These are phyloP conservation scores for Leptocoma aspasia DNA, from an alignment of 2,113 vertebrate species.

Conservation along the genomic window DNA sequence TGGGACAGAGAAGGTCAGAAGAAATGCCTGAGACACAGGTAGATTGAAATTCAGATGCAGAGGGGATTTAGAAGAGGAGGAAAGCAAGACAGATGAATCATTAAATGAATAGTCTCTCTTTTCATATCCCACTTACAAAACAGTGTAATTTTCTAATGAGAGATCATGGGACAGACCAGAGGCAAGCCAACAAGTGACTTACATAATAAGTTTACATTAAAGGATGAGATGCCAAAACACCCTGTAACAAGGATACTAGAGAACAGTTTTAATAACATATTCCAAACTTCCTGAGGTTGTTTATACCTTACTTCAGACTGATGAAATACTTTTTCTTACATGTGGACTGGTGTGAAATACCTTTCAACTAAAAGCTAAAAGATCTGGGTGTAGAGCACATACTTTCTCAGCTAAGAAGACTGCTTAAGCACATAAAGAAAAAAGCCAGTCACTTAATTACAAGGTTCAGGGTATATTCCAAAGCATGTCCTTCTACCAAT, in stretches of 20 bases:
- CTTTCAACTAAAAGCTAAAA: neutral
- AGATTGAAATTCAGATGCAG: neutral
- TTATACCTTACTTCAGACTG: slow-evolving; percentile 60
- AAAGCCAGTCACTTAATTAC: neutral
- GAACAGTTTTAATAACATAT: slow-evolving; percentile 48
- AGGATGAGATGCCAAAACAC: slow-evolving; percentile 14
- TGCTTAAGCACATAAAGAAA: neutral
- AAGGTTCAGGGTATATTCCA: neutral
- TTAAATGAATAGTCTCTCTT: neutral
- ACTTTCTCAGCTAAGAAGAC: neutral
- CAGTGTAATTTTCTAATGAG: neutral
- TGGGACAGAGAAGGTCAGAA: neutral
- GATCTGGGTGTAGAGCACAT: neutral
- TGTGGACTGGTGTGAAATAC: slow-evolving; percentile 10
- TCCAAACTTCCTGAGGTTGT: slow-evolving; percentile 76
- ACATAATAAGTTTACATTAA: neutral
- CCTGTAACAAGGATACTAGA: slow-evolving; percentile 26
- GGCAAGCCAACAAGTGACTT: neutral
- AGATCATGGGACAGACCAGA: neutral
- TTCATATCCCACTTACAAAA: neutral
- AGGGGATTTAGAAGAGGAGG: neutral
- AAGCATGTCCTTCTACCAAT: slow-evolving; percentile 8
- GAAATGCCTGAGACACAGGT: neutral
- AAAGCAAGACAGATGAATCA: neutral
- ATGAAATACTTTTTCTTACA: slow-evolving; percentile 49